A percentile compares a stretch with the other conserved stretches of the same genome.
phyloP scores from a whole-genome alignment of 2,888 invertebrate species.

The Flabesymbios commensalis region DNA sequence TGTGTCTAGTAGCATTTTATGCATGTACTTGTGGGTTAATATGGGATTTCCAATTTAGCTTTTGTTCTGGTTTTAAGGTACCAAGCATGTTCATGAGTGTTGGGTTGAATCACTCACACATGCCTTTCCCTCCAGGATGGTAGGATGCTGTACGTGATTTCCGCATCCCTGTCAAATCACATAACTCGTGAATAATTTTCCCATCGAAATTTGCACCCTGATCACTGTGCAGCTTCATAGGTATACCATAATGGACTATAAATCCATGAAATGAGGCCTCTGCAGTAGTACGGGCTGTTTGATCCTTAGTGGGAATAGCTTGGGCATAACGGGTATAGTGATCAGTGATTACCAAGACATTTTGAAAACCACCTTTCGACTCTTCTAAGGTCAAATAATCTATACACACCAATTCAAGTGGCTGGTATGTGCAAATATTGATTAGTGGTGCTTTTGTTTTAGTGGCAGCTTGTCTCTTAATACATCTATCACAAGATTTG shows the following conservation, averaged over 20 bases:
- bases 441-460: not conserved
- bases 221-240: not conserved
- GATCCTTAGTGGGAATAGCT: not conserved
- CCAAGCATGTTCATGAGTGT: not conserved
- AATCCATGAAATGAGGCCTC: not conserved
- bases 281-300: not conserved
- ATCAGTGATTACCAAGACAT: not conserved
- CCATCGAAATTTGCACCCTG: not conserved
- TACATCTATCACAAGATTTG: not conserved
- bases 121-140: not conserved
- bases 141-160: not conserved
- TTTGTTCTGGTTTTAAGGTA: not conserved
- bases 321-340: not conserved
- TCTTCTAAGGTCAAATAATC: not conserved
- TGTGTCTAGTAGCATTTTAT: not conserved
- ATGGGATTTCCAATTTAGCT: not conserved
- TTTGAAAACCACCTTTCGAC: not conserved
- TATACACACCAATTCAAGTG: not conserved
- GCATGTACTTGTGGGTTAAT: not conserved
- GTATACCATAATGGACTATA: not conserved
- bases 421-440: not conserved
- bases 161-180: not conserved
- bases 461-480: too few species aligned
- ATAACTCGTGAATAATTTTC: not conserved
- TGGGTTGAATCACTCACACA: not conserved